Conservation (phyloP, 2,888 invertebrate genomes). For the Cataglyphis cursor region DNA sequence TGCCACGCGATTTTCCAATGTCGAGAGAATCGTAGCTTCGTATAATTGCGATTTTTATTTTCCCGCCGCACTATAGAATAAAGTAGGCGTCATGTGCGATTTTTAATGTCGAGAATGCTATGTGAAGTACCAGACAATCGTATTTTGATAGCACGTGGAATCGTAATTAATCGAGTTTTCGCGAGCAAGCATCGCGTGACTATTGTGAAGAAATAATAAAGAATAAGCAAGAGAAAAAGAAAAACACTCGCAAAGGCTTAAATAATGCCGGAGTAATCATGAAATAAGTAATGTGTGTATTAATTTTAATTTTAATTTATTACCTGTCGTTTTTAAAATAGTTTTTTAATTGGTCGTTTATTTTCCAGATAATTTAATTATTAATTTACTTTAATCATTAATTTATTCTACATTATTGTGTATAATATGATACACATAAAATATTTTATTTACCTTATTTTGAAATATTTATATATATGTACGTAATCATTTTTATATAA, state of each 20-base stretch:
- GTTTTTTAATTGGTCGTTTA: neutral
- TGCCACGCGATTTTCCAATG: too few species aligned
- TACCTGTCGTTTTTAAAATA: neutral
- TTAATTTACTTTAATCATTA: neutral
- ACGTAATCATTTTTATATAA: too few species aligned
- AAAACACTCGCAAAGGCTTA: neutral
- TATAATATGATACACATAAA: neutral
- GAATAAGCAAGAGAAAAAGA: neutral
- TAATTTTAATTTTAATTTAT: neutral
- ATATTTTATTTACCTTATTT: neutral
- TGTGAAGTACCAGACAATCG: neutral
- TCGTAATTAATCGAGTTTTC: neutral
- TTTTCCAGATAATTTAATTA: neutral
- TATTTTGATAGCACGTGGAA: neutral
- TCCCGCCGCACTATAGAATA: too few species aligned
- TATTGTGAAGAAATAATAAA: neutral
- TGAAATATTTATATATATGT: neutral
- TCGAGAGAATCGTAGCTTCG: too few species aligned
- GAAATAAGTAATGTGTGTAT: neutral
- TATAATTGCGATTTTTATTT: too few species aligned
- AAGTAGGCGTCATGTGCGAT: neutral
- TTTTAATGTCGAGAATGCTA: neutral
- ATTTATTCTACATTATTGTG: neutral
- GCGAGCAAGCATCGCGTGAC: neutral
- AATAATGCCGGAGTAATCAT: neutral